phyloP scores from a whole-genome alignment of 1,140 invertebrate genomes.

The Eriosoma lanigerum region DNA sequence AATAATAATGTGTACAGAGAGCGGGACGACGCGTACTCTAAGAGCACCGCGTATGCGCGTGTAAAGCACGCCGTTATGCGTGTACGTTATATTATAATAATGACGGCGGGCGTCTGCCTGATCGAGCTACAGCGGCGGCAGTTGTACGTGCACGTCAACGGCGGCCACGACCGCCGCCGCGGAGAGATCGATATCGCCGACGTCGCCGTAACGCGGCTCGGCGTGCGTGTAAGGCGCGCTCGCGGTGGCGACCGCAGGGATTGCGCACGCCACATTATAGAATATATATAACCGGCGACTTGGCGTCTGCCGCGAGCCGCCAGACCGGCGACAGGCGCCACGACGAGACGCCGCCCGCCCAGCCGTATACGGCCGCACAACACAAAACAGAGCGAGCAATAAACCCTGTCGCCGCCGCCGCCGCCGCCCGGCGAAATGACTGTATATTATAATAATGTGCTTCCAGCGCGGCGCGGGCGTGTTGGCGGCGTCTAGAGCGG shows the following conservation, averaged over 20 bases:
- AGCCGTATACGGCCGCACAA: too few relatives aligned
- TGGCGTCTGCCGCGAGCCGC: slow-evolving; percentile 48
- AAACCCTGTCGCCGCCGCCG: not conserved
- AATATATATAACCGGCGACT: slow-evolving; percentile 33
- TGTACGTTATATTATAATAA: not conserved
- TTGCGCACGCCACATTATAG: not conserved
- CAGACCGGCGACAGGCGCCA: slow-evolving; percentile 45
- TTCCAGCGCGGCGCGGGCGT: not conserved
- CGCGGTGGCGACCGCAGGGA: not conserved
- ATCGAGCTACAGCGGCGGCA: not conserved
- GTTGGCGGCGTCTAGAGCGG: not conserved
- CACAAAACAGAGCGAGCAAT: not conserved
- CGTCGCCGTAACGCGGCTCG: not conserved
- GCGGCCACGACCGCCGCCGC: not conserved
- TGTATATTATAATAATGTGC: not conserved
- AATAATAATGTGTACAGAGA: too few relatives aligned
- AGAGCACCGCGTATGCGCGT: too few relatives aligned
- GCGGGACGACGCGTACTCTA: too few relatives aligned
- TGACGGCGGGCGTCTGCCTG: not conserved
- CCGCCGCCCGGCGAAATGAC: not conserved
- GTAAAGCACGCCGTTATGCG: too few relatives aligned
- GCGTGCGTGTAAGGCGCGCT: not conserved
- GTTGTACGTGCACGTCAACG: not conserved
- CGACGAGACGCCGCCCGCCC: slow-evolving; percentile 20
- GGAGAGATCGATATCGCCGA: slow-evolving; percentile 36